phyloP scores from a whole-genome alignment of 1,140 invertebrate species.

The Ceratina australensis region DNA sequence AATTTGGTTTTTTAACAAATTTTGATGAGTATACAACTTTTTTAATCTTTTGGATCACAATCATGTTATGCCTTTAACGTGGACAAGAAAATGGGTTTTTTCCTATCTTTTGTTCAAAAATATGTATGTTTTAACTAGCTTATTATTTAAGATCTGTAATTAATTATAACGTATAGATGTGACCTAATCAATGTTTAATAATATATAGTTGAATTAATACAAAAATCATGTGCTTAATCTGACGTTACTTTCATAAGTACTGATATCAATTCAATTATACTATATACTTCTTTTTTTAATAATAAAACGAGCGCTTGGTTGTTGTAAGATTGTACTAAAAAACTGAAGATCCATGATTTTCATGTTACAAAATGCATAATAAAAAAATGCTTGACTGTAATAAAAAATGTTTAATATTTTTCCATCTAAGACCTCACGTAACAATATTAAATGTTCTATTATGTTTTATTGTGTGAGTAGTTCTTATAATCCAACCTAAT shows the following conservation, averaged over 20 bases:
- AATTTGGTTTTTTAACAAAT: slow-evolving; percentile 6
- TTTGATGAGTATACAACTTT: slow-evolving; percentile 23
- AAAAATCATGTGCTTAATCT: not conserved
- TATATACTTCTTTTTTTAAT: slow-evolving; percentile 6
- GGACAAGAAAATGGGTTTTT: slow-evolving; percentile 20
- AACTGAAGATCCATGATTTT: not conserved
- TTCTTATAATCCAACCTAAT: not conserved
- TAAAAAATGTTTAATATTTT: not conserved
- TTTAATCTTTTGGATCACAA: not conserved
- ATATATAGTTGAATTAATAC: not conserved
- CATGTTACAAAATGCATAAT: not conserved
- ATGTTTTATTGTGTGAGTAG: too few relatives aligned
- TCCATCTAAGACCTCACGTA: too few relatives aligned
- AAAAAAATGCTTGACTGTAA: not conserved
- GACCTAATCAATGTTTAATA: not conserved
- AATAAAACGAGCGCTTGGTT: not conserved
- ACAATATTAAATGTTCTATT: too few relatives aligned
- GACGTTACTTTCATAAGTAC: not conserved
- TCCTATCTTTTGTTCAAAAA: slow-evolving; percentile 32
- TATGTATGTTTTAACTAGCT: slow-evolving; percentile 6
- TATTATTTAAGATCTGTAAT: slow-evolving; percentile 7
- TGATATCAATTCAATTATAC: not conserved
- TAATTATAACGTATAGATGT: not conserved
- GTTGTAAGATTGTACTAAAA: not conserved
- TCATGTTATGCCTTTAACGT: not conserved